These are phyloP conservation scores for Pristionchus arcanus DNA, from an alignment of 2,888 invertebrate species.

Conservation along the genomic window DNA sequence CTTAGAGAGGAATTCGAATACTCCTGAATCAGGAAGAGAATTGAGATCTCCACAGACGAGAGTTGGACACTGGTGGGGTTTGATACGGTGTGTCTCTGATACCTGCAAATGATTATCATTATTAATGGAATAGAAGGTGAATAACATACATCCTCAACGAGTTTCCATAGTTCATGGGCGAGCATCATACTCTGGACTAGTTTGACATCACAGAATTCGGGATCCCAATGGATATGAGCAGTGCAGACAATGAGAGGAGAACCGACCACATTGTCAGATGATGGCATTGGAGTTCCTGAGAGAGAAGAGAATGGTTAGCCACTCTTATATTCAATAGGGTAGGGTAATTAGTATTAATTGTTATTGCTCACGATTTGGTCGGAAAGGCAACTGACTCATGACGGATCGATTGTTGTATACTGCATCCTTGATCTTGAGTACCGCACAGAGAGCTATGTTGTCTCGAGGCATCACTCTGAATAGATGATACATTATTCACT, in stretches of 20 bases:
- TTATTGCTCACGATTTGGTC: background rate
- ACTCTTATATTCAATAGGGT: background rate
- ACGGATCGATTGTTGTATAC: constrained; percentile 90
- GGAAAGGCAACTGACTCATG: constrained; percentile 18
- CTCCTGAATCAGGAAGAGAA: constrained; percentile 97
- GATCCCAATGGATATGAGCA: constrained; percentile 99
- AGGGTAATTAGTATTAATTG: background rate
- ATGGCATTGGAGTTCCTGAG: constrained; percentile 60
- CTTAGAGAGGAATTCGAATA: constrained; percentile 94
- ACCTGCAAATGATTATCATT: constrained; percentile 80
- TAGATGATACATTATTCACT: background rate
- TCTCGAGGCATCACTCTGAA: constrained; percentile 94
- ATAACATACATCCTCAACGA: constrained; percentile 86
- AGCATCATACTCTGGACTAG: constrained; percentile 99
- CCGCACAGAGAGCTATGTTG: constrained; percentile 96
- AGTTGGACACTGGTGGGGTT: constrained; percentile 88
- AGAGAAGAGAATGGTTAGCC: background rate
- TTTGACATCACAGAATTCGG: constrained; percentile 99
- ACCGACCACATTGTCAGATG: constrained; percentile 84
- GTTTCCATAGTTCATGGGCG: constrained; percentile 92
- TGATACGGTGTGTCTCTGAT: constrained; percentile 87
- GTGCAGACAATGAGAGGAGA: constrained; percentile 94
- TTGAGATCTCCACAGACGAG: constrained; percentile 98
- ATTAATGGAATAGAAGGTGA: background rate
- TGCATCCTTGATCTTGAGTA: constrained; percentile 94